These are phyloP conservation scores for Metopia argyrocephala DNA, from an alignment of 2,888 invertebrate genomes.

Conservation along the genomic window DNA sequence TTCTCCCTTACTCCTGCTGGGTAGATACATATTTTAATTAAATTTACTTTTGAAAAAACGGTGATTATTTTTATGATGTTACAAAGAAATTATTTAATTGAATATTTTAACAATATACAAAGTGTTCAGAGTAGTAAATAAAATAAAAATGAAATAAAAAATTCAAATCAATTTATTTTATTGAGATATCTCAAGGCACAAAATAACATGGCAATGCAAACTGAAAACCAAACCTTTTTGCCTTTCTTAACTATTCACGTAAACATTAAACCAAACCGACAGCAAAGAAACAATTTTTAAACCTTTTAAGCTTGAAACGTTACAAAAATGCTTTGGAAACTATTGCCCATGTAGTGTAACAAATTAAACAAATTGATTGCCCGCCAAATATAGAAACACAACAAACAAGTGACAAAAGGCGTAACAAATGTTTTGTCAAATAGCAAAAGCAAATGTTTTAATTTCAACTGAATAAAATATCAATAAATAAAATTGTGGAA, in stretches of 20 bases:
- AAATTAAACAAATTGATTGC: constrained; percentile 63
- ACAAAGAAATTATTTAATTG: too few species aligned
- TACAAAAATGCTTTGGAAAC: constrained; percentile 32
- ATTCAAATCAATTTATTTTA: neutral
- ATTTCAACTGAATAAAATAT: constrained; percentile 67
- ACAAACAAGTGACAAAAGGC: constrained; percentile 60
- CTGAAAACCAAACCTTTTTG: neutral
- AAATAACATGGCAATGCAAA: neutral
- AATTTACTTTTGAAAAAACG: too few species aligned
- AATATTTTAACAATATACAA: too few species aligned
- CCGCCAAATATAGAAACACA: constrained; percentile 15
- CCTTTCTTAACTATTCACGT: neutral
- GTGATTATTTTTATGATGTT: too few species aligned
- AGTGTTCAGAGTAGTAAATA: too few species aligned
- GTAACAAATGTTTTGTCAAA: constrained; percentile 66
- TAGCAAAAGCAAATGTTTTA: constrained; percentile 53
- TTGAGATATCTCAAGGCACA: neutral
- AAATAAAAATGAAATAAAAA: too few species aligned
- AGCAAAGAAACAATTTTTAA: constrained; percentile 16
- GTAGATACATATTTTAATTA: too few species aligned
- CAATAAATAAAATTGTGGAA: constrained; percentile 64
- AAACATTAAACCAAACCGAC: neutral
- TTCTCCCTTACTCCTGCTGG: too few species aligned
- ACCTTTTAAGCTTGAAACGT: constrained; percentile 48
- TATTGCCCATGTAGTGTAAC: constrained; percentile 35